Percentiles rank a stretch among this genome's conserved stretches.
Evolutionary conservation across 1,140 invertebrate genomes (phyloP).

Genomic region (Calliopsis andreniformis): DNA sequence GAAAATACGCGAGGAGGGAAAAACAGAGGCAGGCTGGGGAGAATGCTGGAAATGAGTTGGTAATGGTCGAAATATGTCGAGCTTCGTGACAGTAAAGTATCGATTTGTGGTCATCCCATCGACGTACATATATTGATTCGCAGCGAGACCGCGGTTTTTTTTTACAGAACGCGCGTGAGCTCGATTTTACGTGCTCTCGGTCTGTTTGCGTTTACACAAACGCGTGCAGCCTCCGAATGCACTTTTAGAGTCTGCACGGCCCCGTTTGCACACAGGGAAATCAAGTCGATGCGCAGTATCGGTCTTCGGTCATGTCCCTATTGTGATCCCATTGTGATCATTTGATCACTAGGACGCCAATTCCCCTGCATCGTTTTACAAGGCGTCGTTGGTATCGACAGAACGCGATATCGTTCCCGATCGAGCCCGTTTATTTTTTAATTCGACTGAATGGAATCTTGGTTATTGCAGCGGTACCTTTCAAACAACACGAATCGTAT

Average conservation of each 20-base stretch:
- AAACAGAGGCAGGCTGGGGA: neutral
- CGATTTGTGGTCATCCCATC: conserved; percentile 36
- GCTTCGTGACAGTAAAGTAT: conserved; percentile 30
- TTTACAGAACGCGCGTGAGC: neutral
- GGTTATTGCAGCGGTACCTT: neutral
- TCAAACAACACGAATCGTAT: neutral
- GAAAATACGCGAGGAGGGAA: conserved; percentile 6
- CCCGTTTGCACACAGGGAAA: conserved; percentile 35
- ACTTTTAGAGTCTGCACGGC: conserved; percentile 6
- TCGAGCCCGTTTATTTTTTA: conserved; percentile 2
- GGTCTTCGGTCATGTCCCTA: conserved; percentile 13
- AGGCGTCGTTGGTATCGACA: conserved; percentile 37
- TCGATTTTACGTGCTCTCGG: conserved; percentile 2
- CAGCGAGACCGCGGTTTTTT: neutral
- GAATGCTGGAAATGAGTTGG: conserved; percentile 23
- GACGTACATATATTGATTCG: conserved; percentile 30
- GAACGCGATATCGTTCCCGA: conserved; percentile 29
- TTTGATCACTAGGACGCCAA: conserved; percentile 46
- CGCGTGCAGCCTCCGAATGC: neutral
- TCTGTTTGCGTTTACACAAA: conserved; percentile 5
- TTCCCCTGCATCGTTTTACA: conserved; percentile 35
- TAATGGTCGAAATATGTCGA: conserved; percentile 22
- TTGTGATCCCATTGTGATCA: conserved; percentile 54
- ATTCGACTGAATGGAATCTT: neutral
- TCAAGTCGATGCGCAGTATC: conserved; percentile 23